Conservation (phyloP, 2,113 vertebrate genomes). For the Ammospiza caudacuta region DNA sequence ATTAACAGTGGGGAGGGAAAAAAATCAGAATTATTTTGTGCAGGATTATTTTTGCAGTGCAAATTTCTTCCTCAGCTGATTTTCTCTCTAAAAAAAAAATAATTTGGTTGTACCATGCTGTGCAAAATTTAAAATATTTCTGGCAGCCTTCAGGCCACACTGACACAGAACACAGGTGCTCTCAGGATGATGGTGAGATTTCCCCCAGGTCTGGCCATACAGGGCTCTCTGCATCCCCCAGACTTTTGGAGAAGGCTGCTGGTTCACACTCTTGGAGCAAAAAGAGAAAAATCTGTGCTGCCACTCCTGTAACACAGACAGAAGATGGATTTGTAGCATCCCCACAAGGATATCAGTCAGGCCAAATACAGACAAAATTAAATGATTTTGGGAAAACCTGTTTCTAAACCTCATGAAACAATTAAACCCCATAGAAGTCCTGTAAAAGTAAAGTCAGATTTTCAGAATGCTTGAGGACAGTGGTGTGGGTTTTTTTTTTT, state of each 20-base stretch:
- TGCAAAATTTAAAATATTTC: not conserved
- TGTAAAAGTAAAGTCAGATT: not conserved
- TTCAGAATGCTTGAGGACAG: not conserved
- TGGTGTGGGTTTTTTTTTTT: too few relatives aligned
- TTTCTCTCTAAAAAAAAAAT: not conserved
- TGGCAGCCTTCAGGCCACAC: not conserved
- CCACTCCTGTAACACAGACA: not conserved
- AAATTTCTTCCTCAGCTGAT: not conserved
- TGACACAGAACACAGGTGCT: not conserved
- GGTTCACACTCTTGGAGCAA: not conserved
- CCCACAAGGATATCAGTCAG: not conserved
- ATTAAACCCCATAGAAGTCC: not conserved
- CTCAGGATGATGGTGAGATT: not conserved
- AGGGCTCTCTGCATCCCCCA: not conserved
- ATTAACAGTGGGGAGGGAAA: not conserved
- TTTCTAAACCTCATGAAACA: conserved; percentile 9
- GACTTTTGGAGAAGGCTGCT: not conserved
- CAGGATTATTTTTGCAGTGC: not conserved
- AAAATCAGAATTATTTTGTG: not conserved
- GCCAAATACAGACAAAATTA: not conserved
- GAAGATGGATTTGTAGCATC: not conserved
- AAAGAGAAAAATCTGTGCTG: not conserved
- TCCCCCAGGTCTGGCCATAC: not conserved
- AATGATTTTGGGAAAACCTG: not conserved
- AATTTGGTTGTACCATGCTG: not conserved